Evolutionary conservation across 2,797 vertebrate species (phyloP), one percentile per base, ranked within the genome.

Genomic region (Typhlichthys subterraneus): DNA sequence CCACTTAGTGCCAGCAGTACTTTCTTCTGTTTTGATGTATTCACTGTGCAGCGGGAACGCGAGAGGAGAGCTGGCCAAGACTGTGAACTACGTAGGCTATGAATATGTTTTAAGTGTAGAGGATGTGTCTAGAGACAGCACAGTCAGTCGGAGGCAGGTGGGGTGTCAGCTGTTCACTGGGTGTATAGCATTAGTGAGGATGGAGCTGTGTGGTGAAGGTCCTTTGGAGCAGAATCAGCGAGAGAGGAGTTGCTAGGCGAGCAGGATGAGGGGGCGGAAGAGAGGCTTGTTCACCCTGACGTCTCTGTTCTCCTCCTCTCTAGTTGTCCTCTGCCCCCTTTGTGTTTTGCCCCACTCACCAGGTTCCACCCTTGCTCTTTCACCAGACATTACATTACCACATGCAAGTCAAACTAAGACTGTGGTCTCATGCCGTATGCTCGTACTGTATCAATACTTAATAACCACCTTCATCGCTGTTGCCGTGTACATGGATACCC

Each of bases 181-280:
- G 19, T 15, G 19, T 15, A 81, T 77, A 80, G 83, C 83, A 82
- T 84, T 76, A 77, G 73, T 79, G 60, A 87, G 84, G 85, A 85
- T 77, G 59, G 59, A 75, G 76, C 87, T 83, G 76, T 85, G 75
- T 84, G 84, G 46, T 53, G 79, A 85, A 80, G 79, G 52, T 75
- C 75, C 80, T 82, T 86, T 12, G 29, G 64, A 87, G 82, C 85
- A 81, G 77, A 82, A 76, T 74, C 81, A 88, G 73, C 59, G 62
- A 64, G 54, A 42, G 38, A 42, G 38, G 64, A 75, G 45, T 23
- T 67, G 69, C 82, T 86, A 80, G 85, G 85, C 85, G 72, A 84
- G 65, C 83, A 82, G 80, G 14, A 69, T 73, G 89, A 89, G 93
- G 83, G 88, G 91, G 89, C 17, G 89, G 86, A 84, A 53, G 59